A percentile compares a stretch with the other conserved stretches of the same genome.
Conservation (phyloP, 2,797 vertebrate genomes). For the Carcharodon carcharias region DNA sequence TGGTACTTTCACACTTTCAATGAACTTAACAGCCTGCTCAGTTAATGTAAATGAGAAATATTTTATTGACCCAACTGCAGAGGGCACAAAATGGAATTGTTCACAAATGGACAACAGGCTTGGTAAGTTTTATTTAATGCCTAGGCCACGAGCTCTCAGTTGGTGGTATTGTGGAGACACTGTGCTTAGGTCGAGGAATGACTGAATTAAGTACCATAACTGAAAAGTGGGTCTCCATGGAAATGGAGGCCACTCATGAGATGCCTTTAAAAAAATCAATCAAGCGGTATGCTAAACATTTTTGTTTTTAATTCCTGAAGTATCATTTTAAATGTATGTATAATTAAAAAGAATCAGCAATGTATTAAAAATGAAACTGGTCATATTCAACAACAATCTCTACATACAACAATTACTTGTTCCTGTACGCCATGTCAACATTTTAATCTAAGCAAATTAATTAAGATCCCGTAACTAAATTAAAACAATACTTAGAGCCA, state of each 20-base stretch:
- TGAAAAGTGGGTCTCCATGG: neutral
- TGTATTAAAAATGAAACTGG: neutral
- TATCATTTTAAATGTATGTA: neutral
- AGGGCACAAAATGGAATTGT: neutral
- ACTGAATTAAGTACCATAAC: neutral
- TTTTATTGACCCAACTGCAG: neutral
- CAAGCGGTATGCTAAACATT: neutral
- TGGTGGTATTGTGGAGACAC: neutral
- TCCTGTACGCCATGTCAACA: neutral
- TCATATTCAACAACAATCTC: neutral
- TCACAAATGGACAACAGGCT: neutral
- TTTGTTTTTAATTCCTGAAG: neutral
- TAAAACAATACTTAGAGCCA: neutral
- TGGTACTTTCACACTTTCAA: neutral
- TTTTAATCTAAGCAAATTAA: neutral
- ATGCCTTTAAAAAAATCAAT: neutral
- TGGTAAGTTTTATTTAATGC: neutral
- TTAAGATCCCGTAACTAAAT: neutral
- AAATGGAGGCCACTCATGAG: neutral
- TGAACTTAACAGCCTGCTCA: neutral
- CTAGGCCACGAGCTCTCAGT: neutral
- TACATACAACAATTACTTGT: neutral
- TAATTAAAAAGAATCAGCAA: neutral
- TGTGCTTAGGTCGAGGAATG: neutral
- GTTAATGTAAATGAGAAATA: neutral